Evolutionary conservation across 2,113 vertebrate genomes (phyloP).

Genomic region (Nerophis ophidion): DNA sequence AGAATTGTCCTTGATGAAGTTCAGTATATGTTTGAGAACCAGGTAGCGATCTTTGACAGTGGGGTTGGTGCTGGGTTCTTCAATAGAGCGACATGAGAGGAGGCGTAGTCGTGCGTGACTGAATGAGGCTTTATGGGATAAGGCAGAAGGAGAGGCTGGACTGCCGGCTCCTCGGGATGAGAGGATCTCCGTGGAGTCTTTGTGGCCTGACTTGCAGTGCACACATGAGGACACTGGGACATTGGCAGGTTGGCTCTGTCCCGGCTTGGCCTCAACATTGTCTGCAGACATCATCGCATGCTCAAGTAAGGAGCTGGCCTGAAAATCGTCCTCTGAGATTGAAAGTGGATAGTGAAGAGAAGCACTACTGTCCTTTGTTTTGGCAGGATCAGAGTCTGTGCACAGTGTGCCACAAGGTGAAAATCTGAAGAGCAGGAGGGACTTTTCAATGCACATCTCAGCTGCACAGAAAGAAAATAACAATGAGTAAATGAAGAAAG

Average conservation of each 20-base stretch:
- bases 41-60: constrained; percentile 87
- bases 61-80: constrained; percentile 76
- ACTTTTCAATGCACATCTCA: constrained; percentile 87
- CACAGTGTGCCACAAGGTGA: constrained; percentile 58
- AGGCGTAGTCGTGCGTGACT: constrained; percentile 84
- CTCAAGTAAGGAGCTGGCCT: constrained; percentile 52
- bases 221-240: constrained; percentile 32
- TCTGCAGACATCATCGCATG: constrained; percentile 21
- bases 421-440: constrained; percentile 84
- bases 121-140: constrained; percentile 78
- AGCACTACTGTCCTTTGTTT: constrained; percentile 37
- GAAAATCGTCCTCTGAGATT: constrained; percentile 78
- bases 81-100: constrained; percentile 88
- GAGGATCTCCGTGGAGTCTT: constrained; percentile 61
- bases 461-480: constrained; percentile 63
- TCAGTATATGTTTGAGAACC: constrained; percentile 80
- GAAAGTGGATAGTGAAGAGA: constrained; percentile 52
- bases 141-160: constrained; percentile 77
- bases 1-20: constrained; percentile 87
- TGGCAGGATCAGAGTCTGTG: constrained; percentile 43
- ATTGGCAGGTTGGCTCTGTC: constrained; percentile 18
- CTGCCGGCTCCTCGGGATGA: constrained; percentile 70
- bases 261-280: constrained; percentile 11
- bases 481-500: not conserved
- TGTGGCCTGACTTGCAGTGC: constrained; percentile 35